Conservation (phyloP, 2,797 vertebrate genomes). For the Carduelis carduelis region DNA sequence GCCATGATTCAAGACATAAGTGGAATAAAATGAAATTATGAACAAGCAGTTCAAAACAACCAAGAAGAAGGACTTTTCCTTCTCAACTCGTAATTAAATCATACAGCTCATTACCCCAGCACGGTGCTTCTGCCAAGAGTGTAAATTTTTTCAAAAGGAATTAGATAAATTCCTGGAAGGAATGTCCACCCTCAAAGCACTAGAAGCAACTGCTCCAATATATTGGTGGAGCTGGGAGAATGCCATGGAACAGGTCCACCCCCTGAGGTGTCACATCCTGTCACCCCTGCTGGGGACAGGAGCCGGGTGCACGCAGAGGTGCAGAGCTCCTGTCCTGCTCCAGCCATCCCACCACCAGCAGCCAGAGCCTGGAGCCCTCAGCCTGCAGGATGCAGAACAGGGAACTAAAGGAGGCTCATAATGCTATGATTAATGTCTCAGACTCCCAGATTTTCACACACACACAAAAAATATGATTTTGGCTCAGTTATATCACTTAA, state of each 20-base stretch:
- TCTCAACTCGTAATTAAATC: slow-evolving; percentile 62
- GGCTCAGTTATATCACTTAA: not conserved
- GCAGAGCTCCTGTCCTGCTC: not conserved
- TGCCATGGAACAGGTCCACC: not conserved
- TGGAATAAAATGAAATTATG: slow-evolving; percentile 59
- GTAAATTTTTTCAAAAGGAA: slow-evolving; percentile 17
- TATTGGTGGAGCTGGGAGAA: not conserved
- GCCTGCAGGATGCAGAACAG: not conserved
- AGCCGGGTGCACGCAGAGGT: rapidly evolving
- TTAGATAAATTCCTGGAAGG: slow-evolving; percentile 24
- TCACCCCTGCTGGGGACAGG: not conserved
- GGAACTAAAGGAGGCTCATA: rapidly evolving
- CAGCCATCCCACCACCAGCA: not conserved
- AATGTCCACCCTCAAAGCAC: not conserved
- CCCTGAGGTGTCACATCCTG: rapidly evolving
- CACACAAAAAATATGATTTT: not conserved
- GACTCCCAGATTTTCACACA: not conserved
- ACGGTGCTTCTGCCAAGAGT: slow-evolving; percentile 25
- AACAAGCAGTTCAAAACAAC: slow-evolving; percentile 59
- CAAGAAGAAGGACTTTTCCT: slow-evolving; percentile 34
- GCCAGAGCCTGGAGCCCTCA: not conserved
- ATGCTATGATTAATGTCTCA: not conserved
- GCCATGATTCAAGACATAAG: slow-evolving; percentile 50
- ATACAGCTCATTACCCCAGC: slow-evolving; percentile 50
- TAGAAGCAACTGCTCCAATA: not conserved